A percentile compares a stretch with the other conserved stretches of the same genome.
These are phyloP conservation scores for Oncorhynchus keta DNA, from an alignment of 2,113 vertebrate genomes.

Conservation along the genomic window DNA sequence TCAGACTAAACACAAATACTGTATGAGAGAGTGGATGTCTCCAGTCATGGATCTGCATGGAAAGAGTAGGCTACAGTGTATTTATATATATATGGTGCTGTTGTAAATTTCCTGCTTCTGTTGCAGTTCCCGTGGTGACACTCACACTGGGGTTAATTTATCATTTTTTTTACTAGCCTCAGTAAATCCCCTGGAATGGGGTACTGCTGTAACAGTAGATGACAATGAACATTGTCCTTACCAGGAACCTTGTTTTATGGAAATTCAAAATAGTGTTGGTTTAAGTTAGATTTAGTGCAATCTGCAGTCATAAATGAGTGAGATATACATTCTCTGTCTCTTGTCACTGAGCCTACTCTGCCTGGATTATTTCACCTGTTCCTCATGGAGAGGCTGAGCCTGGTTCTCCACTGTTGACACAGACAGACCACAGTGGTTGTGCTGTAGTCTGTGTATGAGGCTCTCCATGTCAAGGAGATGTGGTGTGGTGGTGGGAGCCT, in stretches of 20 bases:
- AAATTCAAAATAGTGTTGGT: slow-evolving; percentile 2
- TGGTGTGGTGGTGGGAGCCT: slow-evolving; percentile 17
- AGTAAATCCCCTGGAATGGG: slow-evolving; percentile 9
- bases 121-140: background rate
- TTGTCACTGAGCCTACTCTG: background rate
- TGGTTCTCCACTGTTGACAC: slow-evolving; percentile 15
- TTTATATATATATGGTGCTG: background rate
- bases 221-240: background rate
- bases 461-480: background rate
- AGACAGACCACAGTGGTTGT: slow-evolving; percentile 21
- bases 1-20: background rate
- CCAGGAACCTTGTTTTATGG: background rate
- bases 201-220: slow-evolving; percentile 2
- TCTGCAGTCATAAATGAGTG: slow-evolving; percentile 11
- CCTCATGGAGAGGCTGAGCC: background rate
- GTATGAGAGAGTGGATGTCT: slow-evolving; percentile 17
- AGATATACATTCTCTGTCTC: slow-evolving; percentile 3
- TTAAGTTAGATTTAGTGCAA: slow-evolving; percentile 5
- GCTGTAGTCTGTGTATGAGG: background rate
- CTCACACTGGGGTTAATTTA: slow-evolving; percentile 5
- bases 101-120: background rate
- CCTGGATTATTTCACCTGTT: slow-evolving; percentile 4
- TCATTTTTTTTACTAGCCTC: background rate
- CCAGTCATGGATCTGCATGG: background rate
- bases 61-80: background rate